Evolutionary conservation across 2,888 invertebrate species (phyloP), one percentile per base, ranked within the genome.

Genomic region (Lasioglossum vierecki): DNA sequence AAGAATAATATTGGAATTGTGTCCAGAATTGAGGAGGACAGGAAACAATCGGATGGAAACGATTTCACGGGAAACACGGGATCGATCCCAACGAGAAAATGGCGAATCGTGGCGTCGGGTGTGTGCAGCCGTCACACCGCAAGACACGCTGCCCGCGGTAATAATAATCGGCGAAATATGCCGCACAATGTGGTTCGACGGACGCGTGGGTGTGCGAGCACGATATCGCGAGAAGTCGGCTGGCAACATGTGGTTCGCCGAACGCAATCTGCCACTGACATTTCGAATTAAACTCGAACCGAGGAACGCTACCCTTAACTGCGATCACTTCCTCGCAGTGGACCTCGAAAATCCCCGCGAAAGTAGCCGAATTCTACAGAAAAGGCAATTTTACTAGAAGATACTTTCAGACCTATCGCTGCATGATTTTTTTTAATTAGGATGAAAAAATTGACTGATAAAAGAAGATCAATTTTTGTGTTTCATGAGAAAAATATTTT

Each of bases 201-300:
- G 72, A 75, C 46, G 83, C 79, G 85, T 71, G 87, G 75, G 75
- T 82, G 82, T 76, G 39, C 39, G 84, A 84, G 81, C 78, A 79
- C 76, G 89, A 83, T 84, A 83, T 74, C 82, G 81, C 79, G 89
- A 81, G 71, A 83, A 82, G 84, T 82, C 86, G 80, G 75, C 75
- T 92, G 91, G 92, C 90, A 88, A 91, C 92, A 92, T 89, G 91
- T 92, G 92, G 91, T 91, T 92, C 90, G 91, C 93, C 91, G 91
- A 87, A 92, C 91, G 89, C 94, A 94, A 93, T 94, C 92, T 94
- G 94, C 87, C 92, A 85, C 85, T 86, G 91, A 91, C 89, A 83
- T 87, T 85, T 87, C 87, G 88, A 89, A 90, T 90, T 89, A 89
- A 90, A 92, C 87, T 89, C 88, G 76, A 60, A 77, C 71, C 85